Base-by-base conservation (phyloP, 1,140 invertebrate genomes). In the Nixonia krombeini region DNA sequence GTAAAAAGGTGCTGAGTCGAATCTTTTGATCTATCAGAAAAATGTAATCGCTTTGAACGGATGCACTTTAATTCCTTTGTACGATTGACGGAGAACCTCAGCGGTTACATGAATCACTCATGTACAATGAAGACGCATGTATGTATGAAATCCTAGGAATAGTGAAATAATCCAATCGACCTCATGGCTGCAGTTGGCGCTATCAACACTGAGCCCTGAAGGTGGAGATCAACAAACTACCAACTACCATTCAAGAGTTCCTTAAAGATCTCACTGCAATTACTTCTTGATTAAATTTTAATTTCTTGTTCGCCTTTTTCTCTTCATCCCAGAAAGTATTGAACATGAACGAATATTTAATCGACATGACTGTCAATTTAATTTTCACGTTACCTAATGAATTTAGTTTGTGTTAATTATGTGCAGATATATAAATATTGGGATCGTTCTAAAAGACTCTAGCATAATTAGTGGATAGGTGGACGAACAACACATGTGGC, bases 371-470 rank as follows among this genome's bases (percentile, higher is more conserved):
- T n/a, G n/a, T n/a, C n/a, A n/a, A n/a, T n/a, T n/a, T n/a, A n/a
- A n/a, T n/a, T n/a, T n/a, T n/a, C n/a, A n/a, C n/a, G n/a, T n/a
- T n/a, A n/a, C n/a, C n/a, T n/a, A n/a, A n/a, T n/a, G n/a, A n/a
- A n/a, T n/a, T n/a, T n/a, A n/a, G n/a, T n/a, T n/a, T n/a, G n/a
- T n/a, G n/a, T n/a, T n/a, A n/a, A n/a, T n/a, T n/a, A n/a, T n/a
- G n/a, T n/a, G n/a, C 72, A 74, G 71, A 46, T 74, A 74, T 74
- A 69, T 65, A 74, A 74, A 74, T 70, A 65, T 66, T 7, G 52
- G 25, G 21, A 59, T 45, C 49, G 56, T 61, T 45, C 47, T 45
- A n/a, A n/a, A n/a, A n/a, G n/a, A n/a, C n/a, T n/a, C n/a, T n/a
- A n/a, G n/a, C n/a, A n/a, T n/a, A n/a, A n/a, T n/a, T n/a, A n/a